phyloP scores from a whole-genome alignment of 1,140 invertebrate genomes.

The Chlorops oryzae region DNA sequence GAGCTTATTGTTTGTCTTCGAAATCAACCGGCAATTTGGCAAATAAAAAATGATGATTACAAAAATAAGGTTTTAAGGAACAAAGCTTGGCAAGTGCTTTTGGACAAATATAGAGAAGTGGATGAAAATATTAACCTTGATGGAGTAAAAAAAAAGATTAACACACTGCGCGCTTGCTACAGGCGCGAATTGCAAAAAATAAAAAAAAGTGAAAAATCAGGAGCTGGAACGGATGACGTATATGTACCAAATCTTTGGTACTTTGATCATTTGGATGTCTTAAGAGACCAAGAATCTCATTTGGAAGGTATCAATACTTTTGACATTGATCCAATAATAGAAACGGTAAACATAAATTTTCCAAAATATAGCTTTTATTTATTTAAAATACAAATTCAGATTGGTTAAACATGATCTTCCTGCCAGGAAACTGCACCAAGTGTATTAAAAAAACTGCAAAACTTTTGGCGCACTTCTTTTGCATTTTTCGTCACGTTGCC shows the following conservation, averaged over 20 bases:
- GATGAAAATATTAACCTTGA: neutral
- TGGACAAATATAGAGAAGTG: neutral
- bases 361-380: neutral
- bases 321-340: neutral
- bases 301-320: neutral
- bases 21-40: constrained; percentile 5
- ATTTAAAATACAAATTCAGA: neutral
- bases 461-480: too few species aligned
- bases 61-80: neutral
- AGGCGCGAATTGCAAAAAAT: constrained; percentile 6
- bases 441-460: too few species aligned
- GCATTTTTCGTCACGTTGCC: neutral
- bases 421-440: too few species aligned
- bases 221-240: constrained; percentile 2
- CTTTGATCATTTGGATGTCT: neutral
- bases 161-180: neutral
- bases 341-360: neutral
- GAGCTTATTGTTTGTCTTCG: neutral
- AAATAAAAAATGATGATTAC: constrained; percentile 1
- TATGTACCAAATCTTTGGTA: constrained; percentile 4
- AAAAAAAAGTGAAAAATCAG: constrained; percentile 3
- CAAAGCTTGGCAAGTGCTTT: neutral
- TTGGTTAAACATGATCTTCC: neutral
- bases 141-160: neutral
- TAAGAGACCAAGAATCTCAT: neutral